phyloP scores from a whole-genome alignment of 2,888 invertebrate species.

The Aporophyla nigra region DNA sequence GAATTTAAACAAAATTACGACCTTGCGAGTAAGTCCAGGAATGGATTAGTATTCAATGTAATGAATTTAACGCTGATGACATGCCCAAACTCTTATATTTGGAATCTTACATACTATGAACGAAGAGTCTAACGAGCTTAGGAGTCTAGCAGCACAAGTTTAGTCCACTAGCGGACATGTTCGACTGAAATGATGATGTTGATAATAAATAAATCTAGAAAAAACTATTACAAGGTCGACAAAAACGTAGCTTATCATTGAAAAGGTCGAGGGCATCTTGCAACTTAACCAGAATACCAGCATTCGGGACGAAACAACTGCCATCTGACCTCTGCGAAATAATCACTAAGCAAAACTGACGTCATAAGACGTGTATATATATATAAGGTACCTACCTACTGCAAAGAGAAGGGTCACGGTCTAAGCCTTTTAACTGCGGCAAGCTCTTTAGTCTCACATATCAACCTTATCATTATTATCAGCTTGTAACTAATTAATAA shows the following conservation, averaged over 20 bases:
- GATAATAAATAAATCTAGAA: background rate
- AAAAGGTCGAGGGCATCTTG: background rate
- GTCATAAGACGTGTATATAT: background rate
- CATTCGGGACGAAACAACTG: background rate
- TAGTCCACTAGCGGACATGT: background rate
- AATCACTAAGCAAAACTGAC: slow-evolving; percentile 4
- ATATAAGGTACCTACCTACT: slow-evolving; percentile 1
- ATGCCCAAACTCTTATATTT: background rate
- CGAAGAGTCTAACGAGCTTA: too few relatives aligned
- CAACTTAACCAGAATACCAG: background rate
- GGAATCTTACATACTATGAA: background rate
- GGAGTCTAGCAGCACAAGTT: too few relatives aligned
- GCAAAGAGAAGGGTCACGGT: slow-evolving; percentile 22
- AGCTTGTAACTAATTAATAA: slow-evolving; percentile 28
- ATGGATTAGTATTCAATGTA: background rate
- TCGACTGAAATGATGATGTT: background rate
- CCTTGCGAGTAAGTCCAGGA: background rate
- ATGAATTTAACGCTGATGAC: background rate
- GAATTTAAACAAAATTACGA: too few relatives aligned
- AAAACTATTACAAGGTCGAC: background rate
- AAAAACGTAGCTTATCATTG: background rate
- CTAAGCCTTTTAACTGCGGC: slow-evolving; percentile 8
- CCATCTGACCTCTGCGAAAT: slow-evolving; percentile 20
- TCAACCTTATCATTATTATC: slow-evolving; percentile 15
- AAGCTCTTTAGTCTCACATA: slow-evolving; percentile 19